Conservation (phyloP, 1,140 invertebrate species). For the Aporrectodea caliginosa region DNA sequence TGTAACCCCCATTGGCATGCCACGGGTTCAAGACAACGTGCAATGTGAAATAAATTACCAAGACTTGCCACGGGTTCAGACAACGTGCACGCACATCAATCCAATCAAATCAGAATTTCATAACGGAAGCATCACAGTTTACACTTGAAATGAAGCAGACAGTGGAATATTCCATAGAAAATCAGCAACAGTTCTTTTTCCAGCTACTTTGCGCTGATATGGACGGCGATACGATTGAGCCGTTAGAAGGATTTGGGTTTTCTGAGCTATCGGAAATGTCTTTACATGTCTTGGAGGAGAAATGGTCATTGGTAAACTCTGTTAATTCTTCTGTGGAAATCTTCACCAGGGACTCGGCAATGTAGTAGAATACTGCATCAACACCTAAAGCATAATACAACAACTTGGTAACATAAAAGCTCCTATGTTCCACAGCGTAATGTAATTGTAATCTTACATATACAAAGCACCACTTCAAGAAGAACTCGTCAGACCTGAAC, state of each 20-base stretch:
- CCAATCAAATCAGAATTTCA: too few species aligned
- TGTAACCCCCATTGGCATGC: too few species aligned
- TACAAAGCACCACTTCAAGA: neutral
- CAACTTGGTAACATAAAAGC: neutral
- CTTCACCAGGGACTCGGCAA: neutral
- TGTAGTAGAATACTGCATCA: neutral
- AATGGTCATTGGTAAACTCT: neutral
- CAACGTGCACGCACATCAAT: too few species aligned
- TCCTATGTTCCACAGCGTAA: neutral
- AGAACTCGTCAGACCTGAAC: neutral
- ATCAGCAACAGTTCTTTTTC: neutral
- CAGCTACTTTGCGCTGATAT: neutral
- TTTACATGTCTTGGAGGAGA: neutral
- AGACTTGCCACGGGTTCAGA: too few species aligned
- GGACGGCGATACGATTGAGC: neutral
- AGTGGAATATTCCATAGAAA: too few species aligned
- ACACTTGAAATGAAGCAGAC: too few species aligned
- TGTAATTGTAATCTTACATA: neutral
- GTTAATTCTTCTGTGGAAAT: neutral
- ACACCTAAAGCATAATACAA: neutral
- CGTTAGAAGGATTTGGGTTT: neutral
- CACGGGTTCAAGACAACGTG: too few species aligned
- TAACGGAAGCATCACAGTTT: too few species aligned
- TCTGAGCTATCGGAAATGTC: too few species aligned
- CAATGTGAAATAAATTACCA: too few species aligned